Evolutionary conservation across 2,888 invertebrate species (phyloP), one percentile per base, ranked within the genome.

Genomic region (Bhutanitis thaidina): DNA sequence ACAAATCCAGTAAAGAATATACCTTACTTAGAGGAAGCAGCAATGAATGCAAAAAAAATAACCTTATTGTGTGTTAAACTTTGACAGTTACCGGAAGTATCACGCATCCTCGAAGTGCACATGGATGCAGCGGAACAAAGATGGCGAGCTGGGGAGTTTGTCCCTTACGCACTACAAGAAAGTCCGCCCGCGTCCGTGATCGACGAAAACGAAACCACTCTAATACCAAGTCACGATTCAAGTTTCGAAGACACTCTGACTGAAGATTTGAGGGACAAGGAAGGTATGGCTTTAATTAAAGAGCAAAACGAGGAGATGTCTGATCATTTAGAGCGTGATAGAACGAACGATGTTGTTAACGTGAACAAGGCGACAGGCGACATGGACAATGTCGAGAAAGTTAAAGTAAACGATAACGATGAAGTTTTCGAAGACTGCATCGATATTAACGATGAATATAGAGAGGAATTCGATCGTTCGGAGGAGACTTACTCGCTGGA

Each of bases 381-480:
- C 10, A 9, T 15, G 7, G 46, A n/a, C 2, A 20, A 52, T 13
- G 59, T 57, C 34, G 44, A 40, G 5, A 44, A 49, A 27, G 45
- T 25, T 14, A 32, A n/a, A 46, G 37, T 34, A 16, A 44, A 36
- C n/a, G 47, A 59, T 49, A 37, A 49, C 0, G 76, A 79, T 15
- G 83, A 84, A 13, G 54, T 76, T 0, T 86, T 84, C 52, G 83
- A 83, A 59, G 86, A 88, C 61, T 85, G 85, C 44, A 61, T 77
- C 1, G 56, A 56, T 30, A 14, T 39, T 0, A 48, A 40, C n/a
- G n/a, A n/a, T n/a, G n/a, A n/a, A n/a, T n/a, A n/a, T n/a, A n/a
- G n/a, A n/a, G n/a, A 54, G 25, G 55, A 53, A 7, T 77, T 74
- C 52, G 62, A 71, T 55, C 65, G 74, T 7, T 65, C 73, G 1